Conservation (phyloP, 2,797 vertebrate genomes). For the Enteromius afrohamiltoni region DNA sequence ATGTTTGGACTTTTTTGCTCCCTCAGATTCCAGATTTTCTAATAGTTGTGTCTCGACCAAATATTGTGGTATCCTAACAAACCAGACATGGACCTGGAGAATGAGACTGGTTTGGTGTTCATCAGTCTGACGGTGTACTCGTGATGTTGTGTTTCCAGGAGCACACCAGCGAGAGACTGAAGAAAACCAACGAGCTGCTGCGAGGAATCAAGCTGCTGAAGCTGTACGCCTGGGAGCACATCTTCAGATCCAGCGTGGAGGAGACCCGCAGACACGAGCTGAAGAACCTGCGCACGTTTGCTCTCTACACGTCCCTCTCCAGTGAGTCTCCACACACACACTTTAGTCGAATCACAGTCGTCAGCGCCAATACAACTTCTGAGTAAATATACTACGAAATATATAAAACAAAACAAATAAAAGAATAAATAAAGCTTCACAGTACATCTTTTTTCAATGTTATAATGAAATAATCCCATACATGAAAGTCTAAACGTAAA, state of each 20-base stretch:
- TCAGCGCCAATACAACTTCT: neutral
- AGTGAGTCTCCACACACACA: conserved; percentile 72
- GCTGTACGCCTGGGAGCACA: conserved; percentile 96
- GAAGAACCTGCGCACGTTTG: conserved; percentile 91
- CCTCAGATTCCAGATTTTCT: too few species aligned
- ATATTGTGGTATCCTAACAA: too few species aligned
- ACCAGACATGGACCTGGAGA: too few species aligned
- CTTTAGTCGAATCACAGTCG: neutral
- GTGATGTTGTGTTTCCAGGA: conserved; percentile 80
- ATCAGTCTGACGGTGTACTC: neutral
- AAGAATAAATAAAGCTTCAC: neutral
- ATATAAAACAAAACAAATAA: too few species aligned
- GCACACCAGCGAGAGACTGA: conserved; percentile 93
- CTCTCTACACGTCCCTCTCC: conserved; percentile 92
- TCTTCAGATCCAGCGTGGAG: conserved; percentile 92
- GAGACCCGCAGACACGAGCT: conserved; percentile 92
- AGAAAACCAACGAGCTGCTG: conserved; percentile 97
- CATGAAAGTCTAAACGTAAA: neutral
- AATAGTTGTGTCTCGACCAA: too few species aligned
- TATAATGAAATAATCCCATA: neutral
- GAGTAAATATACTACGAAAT: neutral
- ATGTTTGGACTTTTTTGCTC: too few species aligned
- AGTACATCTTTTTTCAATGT: neutral
- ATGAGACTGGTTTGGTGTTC: too few species aligned
- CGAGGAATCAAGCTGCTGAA: conserved; percentile 97